Evolutionary conservation across 2,888 invertebrate genomes (phyloP).

Genomic region (Drosophila stalkeri): DNA sequence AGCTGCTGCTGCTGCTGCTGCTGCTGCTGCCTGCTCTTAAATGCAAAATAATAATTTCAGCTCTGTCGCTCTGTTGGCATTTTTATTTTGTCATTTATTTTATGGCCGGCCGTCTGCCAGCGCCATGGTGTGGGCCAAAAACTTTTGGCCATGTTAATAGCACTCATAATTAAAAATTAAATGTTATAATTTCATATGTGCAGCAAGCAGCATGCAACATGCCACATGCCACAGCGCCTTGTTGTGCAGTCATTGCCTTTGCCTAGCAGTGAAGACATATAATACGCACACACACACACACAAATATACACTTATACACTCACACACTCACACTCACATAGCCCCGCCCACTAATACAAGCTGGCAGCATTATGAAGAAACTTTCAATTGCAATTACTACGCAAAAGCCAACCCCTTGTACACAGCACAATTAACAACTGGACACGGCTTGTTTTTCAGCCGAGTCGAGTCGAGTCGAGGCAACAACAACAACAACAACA

Average conservation of each 20-base stretch:
- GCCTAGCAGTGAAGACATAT: constrained; percentile 33
- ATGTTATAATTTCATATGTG: constrained; percentile 74
- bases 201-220: constrained; percentile 39
- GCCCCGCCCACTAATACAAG: not conserved
- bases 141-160: constrained; percentile 74
- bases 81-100: constrained; percentile 54
- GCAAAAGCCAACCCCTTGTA: constrained; percentile 37
- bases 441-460: constrained; percentile 53
- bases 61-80: constrained; percentile 12
- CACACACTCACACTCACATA: not conserved
- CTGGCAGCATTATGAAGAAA: constrained; percentile 49
- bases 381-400: constrained; percentile 67
- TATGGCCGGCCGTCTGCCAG: constrained; percentile 38
- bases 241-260: constrained; percentile 19
- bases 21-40: constrained; percentile 47
- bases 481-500: constrained; percentile 3
- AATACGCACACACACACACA: constrained; percentile 8
- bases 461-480: constrained; percentile 1
- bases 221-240: constrained; percentile 15
- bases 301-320: too few species aligned
- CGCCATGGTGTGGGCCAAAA: constrained; percentile 48
- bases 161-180: constrained; percentile 78
- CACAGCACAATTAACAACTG: constrained; percentile 49
- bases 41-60: constrained; percentile 69
- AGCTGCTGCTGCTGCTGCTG: constrained; percentile 30